Evolutionary conservation across 2,888 invertebrate species (phyloP).

Genomic region (Cataglyphis altisquamis): DNA sequence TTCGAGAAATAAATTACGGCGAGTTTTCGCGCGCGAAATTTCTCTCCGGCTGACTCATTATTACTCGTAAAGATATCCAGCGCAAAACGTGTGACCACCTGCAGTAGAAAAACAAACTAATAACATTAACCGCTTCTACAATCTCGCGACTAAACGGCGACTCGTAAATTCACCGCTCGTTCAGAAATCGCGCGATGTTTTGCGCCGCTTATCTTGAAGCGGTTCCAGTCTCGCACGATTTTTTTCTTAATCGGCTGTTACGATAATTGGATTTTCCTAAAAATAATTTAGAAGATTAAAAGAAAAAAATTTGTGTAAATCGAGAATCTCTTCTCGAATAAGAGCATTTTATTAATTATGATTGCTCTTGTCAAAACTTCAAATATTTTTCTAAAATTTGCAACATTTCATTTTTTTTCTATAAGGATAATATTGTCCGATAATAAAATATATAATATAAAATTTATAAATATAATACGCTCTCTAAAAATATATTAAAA

Average conservation of each 20-base stretch:
- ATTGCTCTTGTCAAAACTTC: background rate
- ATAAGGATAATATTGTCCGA: background rate
- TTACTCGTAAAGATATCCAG: slow-evolving; percentile 53
- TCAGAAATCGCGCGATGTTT: slow-evolving; percentile 27
- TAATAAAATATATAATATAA: background rate
- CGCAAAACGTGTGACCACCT: background rate
- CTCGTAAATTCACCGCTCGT: slow-evolving; percentile 31
- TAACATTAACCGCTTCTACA: slow-evolving; percentile 22
- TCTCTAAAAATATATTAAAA: background rate
- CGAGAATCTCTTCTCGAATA: background rate
- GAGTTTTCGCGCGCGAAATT: slow-evolving; percentile 60
- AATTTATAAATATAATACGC: background rate
- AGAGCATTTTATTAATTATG: background rate
- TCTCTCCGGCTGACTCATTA: slow-evolving; percentile 61
- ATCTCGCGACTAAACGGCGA: slow-evolving; percentile 9
- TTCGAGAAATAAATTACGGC: slow-evolving; percentile 55
- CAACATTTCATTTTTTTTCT: background rate
- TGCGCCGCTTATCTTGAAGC: slow-evolving; percentile 1
- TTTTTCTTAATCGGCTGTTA: slow-evolving; percentile 1
- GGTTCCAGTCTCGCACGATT: background rate
- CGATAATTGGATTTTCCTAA: slow-evolving; percentile 4
- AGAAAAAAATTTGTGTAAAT: background rate
- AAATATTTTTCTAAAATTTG: background rate
- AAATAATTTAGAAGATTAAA: background rate
- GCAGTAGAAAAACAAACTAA: slow-evolving; percentile 27